phyloP scores from a whole-genome alignment of 35 echinoderm and acorn worm genomes.

The Anneissia japonica region DNA sequence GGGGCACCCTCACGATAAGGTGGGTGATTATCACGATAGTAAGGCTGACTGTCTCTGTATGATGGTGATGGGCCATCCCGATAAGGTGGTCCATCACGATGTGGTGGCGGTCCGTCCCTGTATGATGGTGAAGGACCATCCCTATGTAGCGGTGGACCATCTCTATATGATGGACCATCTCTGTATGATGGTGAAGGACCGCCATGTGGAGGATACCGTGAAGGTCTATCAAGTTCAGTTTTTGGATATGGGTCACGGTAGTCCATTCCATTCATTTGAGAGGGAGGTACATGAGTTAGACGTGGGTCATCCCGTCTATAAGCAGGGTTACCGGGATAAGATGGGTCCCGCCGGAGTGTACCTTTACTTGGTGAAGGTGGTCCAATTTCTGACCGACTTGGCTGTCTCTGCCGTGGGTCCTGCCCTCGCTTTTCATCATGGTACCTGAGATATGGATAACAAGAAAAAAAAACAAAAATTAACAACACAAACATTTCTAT shows the following conservation, averaged over 20 bases:
- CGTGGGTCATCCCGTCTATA: background rate
- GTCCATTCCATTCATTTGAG: background rate
- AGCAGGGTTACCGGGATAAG: background rate
- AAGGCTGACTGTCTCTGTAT: slow-evolving; percentile 49
- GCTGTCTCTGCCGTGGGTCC: background rate
- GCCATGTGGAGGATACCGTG: background rate
- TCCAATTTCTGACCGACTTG: background rate
- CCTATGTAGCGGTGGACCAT: background rate
- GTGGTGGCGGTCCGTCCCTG: background rate
- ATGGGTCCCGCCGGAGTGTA: background rate
- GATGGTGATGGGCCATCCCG: background rate
- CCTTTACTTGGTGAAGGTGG: background rate
- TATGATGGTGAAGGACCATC: background rate
- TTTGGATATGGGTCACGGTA: background rate
- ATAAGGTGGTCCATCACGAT: background rate
- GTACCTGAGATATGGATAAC: background rate
- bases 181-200: background rate
- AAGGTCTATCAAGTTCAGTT: background rate
- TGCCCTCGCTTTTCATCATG: background rate
- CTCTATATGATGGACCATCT: background rate
- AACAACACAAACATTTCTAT: too few species aligned
- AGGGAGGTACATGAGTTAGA: background rate
- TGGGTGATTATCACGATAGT: background rate
- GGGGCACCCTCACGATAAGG: background rate
- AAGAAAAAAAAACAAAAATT: too few species aligned